Base-by-base conservation (phyloP, 2,113 vertebrate species). In the Myotis yumanensis region DNA sequence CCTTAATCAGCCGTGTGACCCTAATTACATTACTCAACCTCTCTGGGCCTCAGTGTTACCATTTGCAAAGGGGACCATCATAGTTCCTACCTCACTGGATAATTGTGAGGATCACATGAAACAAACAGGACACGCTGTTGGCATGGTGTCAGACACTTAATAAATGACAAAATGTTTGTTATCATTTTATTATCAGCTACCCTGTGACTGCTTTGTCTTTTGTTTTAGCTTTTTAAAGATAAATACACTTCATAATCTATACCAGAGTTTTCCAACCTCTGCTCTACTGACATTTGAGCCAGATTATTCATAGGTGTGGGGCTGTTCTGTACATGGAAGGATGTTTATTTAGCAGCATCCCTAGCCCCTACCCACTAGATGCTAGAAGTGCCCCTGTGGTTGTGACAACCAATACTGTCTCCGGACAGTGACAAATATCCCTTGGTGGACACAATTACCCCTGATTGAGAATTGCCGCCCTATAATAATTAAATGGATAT, bases 211-310 rank as follows among this genome's bases (percentile, higher is more conserved):
- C 11, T 46, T 88, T 59, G 7, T 35, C 28, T 79, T 59, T 89
- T 76, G 18, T 86, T 81, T 91, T 43, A 35, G 22, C 52, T 91
- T 89, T 96, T 82, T 14, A 57, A 57, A 91, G 35, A 77, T 82
- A 77, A 81, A 68, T 62, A 59, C 1, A 52, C 20, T 68, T 89
- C 16, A 32, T 85, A 18, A 71, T 37, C 35, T 28, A 30, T 35
- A n/a, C 11, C 23, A 43, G 15, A 52, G n/a, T 90, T 81, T 77
- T 37, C 43, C 5, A 75, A 32, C 35, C 1, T 77, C 4, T 4
- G 6, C 20, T 5, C 5, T 72, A 3, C 17, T n/a, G 52, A 76
- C n/a, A 43, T n/a, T 59, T 22, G 66, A 15, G 7, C 8, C 37
- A 37, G 9, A 14, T 72, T 10, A 32, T n/a, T 76, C 46, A 32